Conservation (phyloP, 1,140 invertebrate species). For the Oreohelix idahoensis region DNA sequence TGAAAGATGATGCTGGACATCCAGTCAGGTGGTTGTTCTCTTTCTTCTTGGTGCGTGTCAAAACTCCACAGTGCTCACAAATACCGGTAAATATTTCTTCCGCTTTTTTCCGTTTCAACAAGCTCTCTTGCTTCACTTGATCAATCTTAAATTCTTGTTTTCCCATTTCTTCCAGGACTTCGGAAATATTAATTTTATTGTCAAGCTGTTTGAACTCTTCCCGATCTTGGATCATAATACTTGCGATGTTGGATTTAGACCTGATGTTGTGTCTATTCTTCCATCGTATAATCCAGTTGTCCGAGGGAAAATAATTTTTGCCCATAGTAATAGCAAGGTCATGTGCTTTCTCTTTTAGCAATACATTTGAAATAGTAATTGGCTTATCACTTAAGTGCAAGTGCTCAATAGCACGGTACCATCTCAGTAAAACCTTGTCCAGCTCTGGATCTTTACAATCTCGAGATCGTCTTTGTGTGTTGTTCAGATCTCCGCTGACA, state of each 20-base stretch:
- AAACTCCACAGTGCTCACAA: constrained; percentile 36
- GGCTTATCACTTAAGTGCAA: not conserved
- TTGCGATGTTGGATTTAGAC: not conserved
- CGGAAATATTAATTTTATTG: constrained; percentile 10
- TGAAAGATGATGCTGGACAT: constrained; percentile 12
- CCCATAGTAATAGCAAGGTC: constrained; percentile 28
- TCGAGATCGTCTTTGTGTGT: not conserved
- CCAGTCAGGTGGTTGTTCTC: constrained; percentile 12
- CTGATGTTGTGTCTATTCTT: constrained; percentile 31
- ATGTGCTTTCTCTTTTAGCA: constrained; percentile 29
- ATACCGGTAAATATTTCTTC: constrained; percentile 31
- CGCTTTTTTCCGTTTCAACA: not conserved
- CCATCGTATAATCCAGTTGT: constrained; percentile 39
- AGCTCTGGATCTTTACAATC: constrained; percentile 37
- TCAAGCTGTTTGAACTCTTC: constrained; percentile 7
- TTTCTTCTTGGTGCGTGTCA: constrained; percentile 2
- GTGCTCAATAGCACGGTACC: constrained; percentile 24
- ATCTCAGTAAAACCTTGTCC: constrained; percentile 17
- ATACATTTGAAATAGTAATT: not conserved
- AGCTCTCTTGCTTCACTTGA: not conserved
- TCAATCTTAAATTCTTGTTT: constrained; percentile 1
- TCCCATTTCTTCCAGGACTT: constrained; percentile 5
- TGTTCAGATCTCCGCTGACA: constrained; percentile 28
- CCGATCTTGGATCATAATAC: not conserved
- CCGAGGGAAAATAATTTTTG: constrained; percentile 14